These are phyloP conservation scores for Euborellia annulipes DNA, from an alignment of 1,140 invertebrate genomes.

Conservation along the genomic window DNA sequence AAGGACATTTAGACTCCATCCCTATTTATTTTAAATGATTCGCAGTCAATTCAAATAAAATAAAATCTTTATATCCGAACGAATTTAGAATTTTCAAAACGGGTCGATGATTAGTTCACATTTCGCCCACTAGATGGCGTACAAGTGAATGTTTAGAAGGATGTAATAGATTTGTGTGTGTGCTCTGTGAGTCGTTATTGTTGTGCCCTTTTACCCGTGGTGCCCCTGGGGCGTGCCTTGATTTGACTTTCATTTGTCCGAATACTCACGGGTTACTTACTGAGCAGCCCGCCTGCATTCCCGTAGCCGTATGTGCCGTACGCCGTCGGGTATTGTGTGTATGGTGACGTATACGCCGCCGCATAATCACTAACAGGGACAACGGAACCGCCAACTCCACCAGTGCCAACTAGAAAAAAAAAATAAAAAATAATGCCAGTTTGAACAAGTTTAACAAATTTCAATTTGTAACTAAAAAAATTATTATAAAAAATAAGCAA, in stretches of 20 bases:
- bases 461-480: no score
- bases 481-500: no score
- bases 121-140: no score
- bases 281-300: constrained; percentile 55
- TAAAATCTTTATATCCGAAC: no score
- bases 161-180: no score
- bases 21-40: no score
- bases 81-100: no score
- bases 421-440: constrained; percentile 11
- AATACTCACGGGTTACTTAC: constrained; percentile 64
- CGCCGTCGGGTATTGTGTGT: constrained; percentile 51
- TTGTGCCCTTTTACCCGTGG: constrained; percentile 15
- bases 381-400: constrained; percentile 30
- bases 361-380: constrained; percentile 42
- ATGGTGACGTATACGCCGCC: constrained; percentile 44
- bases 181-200: no score
- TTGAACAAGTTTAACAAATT: background rate
- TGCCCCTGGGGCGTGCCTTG: constrained; percentile 18
- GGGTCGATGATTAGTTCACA: no score
- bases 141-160: no score
- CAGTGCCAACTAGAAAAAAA: constrained; percentile 37
- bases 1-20: no score
- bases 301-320: constrained; percentile 58
- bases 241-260: constrained; percentile 16
- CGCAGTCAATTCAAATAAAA: no score